Conservation (phyloP, 2,113 vertebrate genomes). For the Propithecus coquereli region DNA sequence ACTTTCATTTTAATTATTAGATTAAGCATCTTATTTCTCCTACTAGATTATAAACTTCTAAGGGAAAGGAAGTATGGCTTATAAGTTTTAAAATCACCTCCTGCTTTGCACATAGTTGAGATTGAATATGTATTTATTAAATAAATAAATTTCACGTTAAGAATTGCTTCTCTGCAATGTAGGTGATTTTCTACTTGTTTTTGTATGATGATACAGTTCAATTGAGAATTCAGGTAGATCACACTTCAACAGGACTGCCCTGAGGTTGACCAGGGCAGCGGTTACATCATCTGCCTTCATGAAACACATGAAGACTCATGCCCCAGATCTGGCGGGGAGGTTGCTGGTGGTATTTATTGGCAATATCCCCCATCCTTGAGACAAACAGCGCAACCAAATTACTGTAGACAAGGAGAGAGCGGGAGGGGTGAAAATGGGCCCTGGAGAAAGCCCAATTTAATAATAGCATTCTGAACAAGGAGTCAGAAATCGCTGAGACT, state of each 20-base stretch:
- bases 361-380: not conserved
- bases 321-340: not conserved
- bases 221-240: not conserved
- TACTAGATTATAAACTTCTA: not conserved
- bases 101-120: not conserved
- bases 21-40: not conserved
- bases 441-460: not conserved
- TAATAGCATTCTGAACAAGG: not conserved
- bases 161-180: not conserved
- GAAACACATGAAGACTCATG: no score
- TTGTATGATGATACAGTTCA: not conserved
- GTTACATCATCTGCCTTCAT: not conserved
- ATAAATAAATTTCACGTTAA: not conserved
- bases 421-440: accelerated
- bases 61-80: not conserved
- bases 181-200: not conserved
- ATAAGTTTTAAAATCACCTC: not conserved
- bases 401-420: not conserved
- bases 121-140: not conserved
- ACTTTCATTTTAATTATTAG: not conserved
- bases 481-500: not conserved
- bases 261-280: accelerated
- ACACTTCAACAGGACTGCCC: not conserved
- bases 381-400: not conserved
- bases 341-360: not conserved